Evolutionary conservation across 2,113 vertebrate genomes (phyloP), one percentile per base, ranked within the genome.

Genomic region (Pomatostomus ruficeps): DNA sequence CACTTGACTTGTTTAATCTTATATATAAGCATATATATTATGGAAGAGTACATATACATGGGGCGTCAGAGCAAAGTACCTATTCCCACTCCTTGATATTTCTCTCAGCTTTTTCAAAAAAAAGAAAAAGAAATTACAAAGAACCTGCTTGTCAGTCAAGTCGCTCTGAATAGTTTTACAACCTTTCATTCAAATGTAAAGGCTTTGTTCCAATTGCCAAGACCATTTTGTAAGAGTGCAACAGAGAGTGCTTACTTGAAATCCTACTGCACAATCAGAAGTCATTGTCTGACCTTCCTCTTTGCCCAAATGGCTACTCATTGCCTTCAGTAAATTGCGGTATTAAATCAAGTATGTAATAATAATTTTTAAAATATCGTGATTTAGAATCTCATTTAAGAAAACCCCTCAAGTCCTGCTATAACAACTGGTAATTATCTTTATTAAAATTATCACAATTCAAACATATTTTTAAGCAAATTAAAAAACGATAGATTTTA

Each of bases 111-210:
- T 75, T 51, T 66, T 13, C 12, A n/a, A 71, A 72, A 74, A 71
- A 19, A 1, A 80, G 65, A 92, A 92, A 93, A 73, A 90, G 68
- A 74, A 49, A 14, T 54, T 88, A 87, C 75, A 92, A 96, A 97
- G 78, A 91, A 52, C 33, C 75, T 87, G 84, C 87, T 71, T 95
- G 82, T 96, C 88, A 91, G 78, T 96, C 94, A 96, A 88, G 75
- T 85, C 15, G 19, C 51, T 93, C 73, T 95, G 84, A 97, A 96
- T 86, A 94, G 85, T 93, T 97, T 94, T 96, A 97, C 95, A 96
- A 89, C 67, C 78, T 89, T 97, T 93, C 95, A 97, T 97, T 97
- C 92, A 94, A 81, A 97, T 91, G 65, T 88, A 96, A 97, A 94
- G 78, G 52, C 88, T 97, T 97, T 97, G 88, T 97, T 97, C 77